Evolutionary conservation across 2,113 vertebrate genomes (phyloP).

Genomic region (Calcarius ornatus): DNA sequence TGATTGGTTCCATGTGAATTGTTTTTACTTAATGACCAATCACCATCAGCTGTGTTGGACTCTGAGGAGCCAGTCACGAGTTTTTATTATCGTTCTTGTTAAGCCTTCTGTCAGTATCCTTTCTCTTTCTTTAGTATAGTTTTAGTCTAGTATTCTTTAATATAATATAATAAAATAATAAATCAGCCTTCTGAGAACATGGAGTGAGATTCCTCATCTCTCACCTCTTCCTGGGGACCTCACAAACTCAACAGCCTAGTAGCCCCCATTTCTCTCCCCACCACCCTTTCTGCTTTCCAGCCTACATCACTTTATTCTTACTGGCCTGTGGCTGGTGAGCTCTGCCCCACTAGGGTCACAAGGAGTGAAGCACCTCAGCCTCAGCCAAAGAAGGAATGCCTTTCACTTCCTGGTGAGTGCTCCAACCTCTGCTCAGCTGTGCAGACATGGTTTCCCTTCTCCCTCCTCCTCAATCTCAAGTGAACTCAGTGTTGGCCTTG

Average conservation of each 20-base stretch:
- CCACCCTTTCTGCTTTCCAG: neutral
- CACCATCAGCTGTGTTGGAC: too few relatives aligned
- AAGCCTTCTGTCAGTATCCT: too few relatives aligned
- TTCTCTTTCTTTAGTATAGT: too few relatives aligned
- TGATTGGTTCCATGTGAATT: too few relatives aligned
- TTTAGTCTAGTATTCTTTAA: too few relatives aligned
- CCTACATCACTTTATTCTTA: neutral
- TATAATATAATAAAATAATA: too few relatives aligned
- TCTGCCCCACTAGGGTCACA: fast-evolving
- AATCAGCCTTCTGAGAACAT: too few relatives aligned
- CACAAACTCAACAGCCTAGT: neutral
- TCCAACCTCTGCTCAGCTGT: neutral
- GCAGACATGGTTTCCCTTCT: neutral
- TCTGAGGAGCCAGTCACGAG: too few relatives aligned
- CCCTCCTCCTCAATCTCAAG: neutral
- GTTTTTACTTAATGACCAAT: too few relatives aligned
- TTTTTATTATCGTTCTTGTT: too few relatives aligned
- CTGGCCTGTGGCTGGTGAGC: neutral
- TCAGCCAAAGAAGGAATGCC: fast-evolving
- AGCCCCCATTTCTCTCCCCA: neutral
- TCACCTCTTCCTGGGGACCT: too few relatives aligned
- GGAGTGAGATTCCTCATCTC: too few relatives aligned
- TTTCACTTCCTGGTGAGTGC: neutral
- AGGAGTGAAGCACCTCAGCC: neutral
- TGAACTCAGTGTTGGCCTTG: neutral